Conservation (phyloP, 1,140 invertebrate genomes). For the Parapsyche elsis region DNA sequence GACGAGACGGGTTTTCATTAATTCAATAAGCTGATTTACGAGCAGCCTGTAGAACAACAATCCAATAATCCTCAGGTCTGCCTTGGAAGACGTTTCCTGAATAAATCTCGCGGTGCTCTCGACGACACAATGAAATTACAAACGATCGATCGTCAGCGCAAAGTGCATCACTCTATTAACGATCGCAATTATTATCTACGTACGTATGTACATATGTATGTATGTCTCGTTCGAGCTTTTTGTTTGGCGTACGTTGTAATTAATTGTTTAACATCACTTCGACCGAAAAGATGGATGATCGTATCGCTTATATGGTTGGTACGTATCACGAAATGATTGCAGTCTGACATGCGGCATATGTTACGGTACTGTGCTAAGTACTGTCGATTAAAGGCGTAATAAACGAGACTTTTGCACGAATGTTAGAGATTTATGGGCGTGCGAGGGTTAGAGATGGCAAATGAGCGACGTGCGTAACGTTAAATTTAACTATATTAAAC, state of each 20-base stretch:
- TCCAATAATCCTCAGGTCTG: constrained; percentile 25
- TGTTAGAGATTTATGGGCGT: background rate
- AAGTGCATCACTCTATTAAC: too few species aligned
- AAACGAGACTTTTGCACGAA: background rate
- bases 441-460: background rate
- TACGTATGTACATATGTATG: too few species aligned
- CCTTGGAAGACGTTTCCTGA: constrained; percentile 37
- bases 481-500: background rate
- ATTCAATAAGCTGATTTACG: constrained; percentile 39
- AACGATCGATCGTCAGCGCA: too few species aligned
- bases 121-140: background rate
- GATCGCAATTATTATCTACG: too few species aligned
- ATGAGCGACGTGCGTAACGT: background rate
- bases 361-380: background rate
- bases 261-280: too few species aligned
- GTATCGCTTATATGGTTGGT: too few species aligned
- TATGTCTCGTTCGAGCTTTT: too few species aligned
- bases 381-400: constrained; percentile 3
- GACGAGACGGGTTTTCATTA: constrained; percentile 36
- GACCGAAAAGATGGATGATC: too few species aligned
- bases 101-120: constrained; percentile 14
- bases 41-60: constrained; percentile 8
- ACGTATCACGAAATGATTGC: too few species aligned
- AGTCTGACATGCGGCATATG: too few species aligned
- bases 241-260: too few species aligned